These are phyloP conservation scores for Brachionus manjavacas DNA, from an alignment of 1,140 invertebrate species.

Conservation along the genomic window DNA sequence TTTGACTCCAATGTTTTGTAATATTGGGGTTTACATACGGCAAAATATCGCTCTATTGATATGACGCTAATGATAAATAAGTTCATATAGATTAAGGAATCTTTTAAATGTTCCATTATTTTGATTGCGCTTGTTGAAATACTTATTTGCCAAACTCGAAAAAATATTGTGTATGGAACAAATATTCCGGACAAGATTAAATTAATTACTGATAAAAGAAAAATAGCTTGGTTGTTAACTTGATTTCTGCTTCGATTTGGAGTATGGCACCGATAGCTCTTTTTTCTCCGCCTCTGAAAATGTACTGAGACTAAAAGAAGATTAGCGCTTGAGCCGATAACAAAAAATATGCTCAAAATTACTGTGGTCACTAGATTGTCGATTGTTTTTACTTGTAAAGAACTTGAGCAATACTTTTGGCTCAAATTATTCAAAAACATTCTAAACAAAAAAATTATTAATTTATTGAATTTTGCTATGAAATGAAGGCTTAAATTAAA, in stretches of 20 bases:
- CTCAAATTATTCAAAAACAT: conserved; percentile 23
- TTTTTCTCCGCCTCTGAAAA: neutral
- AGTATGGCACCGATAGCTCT: neutral
- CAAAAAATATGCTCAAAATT: neutral
- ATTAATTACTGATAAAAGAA: neutral
- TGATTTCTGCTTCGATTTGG: conserved; percentile 8
- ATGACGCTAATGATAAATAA: conserved; percentile 21
- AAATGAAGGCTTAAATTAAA: too few species aligned
- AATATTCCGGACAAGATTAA: neutral
- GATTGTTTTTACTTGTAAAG: neutral
- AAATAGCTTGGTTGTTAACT: conserved; percentile 3
- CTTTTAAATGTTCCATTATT: conserved; percentile 36
- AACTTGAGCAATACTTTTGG: neutral
- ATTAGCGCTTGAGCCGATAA: neutral
- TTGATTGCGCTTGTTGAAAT: neutral
- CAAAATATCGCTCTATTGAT: conserved; percentile 34
- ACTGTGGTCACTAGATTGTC: neutral
- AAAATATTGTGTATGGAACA: conserved; percentile 21
- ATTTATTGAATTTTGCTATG: too few species aligned
- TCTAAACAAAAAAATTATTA: neutral
- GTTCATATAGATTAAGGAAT: conserved; percentile 29
- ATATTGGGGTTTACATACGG: conserved; percentile 30
- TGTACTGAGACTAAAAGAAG: neutral
- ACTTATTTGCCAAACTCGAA: neutral
- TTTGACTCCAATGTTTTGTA: neutral